These are phyloP conservation scores for Ectemnius lituratus DNA, from an alignment of 2,888 invertebrate species.

Conservation along the genomic window DNA sequence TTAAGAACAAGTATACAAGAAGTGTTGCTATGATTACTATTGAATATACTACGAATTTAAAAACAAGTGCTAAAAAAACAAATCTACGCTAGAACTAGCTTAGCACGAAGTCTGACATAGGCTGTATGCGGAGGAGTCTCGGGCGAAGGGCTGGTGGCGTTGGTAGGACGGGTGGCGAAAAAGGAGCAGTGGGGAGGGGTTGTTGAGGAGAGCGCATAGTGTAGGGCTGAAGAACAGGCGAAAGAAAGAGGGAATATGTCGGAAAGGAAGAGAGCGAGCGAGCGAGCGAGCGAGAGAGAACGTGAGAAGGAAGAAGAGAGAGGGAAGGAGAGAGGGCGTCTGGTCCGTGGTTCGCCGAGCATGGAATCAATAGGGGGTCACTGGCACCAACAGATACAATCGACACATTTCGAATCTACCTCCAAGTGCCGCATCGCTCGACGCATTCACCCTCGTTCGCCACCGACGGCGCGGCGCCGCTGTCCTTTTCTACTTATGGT, in stretches of 20 bases:
- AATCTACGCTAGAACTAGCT: too few species aligned
- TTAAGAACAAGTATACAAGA: too few species aligned
- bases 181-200: neutral
- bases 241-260: slow-evolving; percentile 9
- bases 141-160: neutral
- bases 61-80: too few species aligned
- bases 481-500: neutral
- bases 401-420: slow-evolving; percentile 72
- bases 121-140: too few species aligned
- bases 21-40: too few species aligned
- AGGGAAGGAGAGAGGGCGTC: slow-evolving; percentile 59
- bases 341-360: slow-evolving; percentile 72
- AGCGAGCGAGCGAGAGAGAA: slow-evolving; percentile 49
- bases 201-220: neutral
- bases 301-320: too few species aligned
- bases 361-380: slow-evolving; percentile 76
- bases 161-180: neutral
- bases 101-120: too few species aligned
- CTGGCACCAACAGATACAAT: slow-evolving; percentile 76
- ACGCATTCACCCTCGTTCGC: slow-evolving; percentile 24
- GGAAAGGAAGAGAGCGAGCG: slow-evolving; percentile 15
- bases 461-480: slow-evolving; percentile 4
- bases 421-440: slow-evolving; percentile 42
- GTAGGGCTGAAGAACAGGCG: slow-evolving; percentile 34
- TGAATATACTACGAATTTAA: too few species aligned